phyloP scores from a whole-genome alignment of 2,888 invertebrate species.

The Yponomeuta cagnagella region DNA sequence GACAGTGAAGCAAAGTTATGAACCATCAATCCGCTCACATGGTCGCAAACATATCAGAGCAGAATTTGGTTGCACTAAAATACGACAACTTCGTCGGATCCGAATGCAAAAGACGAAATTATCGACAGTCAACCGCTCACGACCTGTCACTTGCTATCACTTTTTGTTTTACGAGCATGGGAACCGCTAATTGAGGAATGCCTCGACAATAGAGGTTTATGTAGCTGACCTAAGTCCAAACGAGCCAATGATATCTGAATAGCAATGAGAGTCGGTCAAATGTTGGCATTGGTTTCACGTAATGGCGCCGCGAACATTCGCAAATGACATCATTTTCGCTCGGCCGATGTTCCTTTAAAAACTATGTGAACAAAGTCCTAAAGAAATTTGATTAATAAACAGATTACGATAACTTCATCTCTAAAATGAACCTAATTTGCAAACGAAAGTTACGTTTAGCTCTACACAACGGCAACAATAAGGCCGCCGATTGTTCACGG shows the following conservation, averaged over 20 bases:
- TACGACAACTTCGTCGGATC: conserved; percentile 34
- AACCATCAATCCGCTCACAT: conserved; percentile 27
- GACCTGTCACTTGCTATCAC: conserved; percentile 38
- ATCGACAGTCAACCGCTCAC: conserved; percentile 37
- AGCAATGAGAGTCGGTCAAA: conserved; percentile 33
- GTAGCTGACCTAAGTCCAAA: conserved; percentile 34
- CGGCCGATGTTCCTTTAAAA: background rate
- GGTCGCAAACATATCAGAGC: conserved; percentile 39
- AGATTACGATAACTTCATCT: too few species aligned
- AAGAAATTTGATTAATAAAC: too few species aligned
- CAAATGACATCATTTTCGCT: conserved; percentile 22
- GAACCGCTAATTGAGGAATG: conserved; percentile 40
- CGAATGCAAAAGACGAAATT: conserved; percentile 54
- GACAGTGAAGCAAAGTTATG: background rate
- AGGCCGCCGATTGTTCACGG: too few species aligned
- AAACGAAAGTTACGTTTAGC: too few species aligned
- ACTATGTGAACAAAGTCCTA: background rate
- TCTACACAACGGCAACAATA: too few species aligned
- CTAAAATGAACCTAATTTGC: too few species aligned
- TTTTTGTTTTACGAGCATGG: conserved; percentile 49
- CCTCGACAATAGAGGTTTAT: conserved; percentile 28
- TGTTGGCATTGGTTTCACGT: conserved; percentile 28
- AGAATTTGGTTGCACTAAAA: conserved; percentile 37
- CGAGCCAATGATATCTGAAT: conserved; percentile 40
- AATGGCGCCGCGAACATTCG: conserved; percentile 21